Evolutionary conservation across 2,888 invertebrate genomes (phyloP).

Genomic region (Drosophila cognata): DNA sequence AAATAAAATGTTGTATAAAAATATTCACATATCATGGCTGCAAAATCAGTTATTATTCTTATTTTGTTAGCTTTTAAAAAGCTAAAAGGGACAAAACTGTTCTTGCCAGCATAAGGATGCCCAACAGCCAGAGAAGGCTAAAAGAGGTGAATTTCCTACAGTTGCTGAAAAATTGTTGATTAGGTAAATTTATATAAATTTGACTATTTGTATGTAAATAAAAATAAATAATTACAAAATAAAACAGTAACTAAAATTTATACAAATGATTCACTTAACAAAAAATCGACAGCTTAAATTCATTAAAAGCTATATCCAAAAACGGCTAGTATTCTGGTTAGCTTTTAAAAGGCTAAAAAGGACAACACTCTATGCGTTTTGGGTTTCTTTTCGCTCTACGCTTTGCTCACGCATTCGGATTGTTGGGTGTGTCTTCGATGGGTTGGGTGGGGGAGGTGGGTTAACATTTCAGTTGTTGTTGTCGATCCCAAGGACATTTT

Average conservation of each 20-base stretch:
- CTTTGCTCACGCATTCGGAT: constrained; percentile 65
- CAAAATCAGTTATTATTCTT: no score
- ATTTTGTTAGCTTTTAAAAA: no score
- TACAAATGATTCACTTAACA: neutral
- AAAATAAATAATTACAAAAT: no score
- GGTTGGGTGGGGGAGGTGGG: constrained; percentile 42
- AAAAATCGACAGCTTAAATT: neutral
- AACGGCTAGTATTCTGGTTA: neutral
- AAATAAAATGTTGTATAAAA: no score
- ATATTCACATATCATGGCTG: no score
- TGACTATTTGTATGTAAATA: no score
- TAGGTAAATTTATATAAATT: no score
- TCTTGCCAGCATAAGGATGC: no score
- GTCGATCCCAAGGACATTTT: constrained; percentile 63
- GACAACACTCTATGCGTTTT: constrained; percentile 38
- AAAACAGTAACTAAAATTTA: neutral
- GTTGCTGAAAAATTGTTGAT: neutral
- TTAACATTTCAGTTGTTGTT: constrained; percentile 14
- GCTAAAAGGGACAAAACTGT: no score
- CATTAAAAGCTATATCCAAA: neutral
- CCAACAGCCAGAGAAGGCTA: neutral
- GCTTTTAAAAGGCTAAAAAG: neutral
- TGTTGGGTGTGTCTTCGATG: constrained; percentile 56
- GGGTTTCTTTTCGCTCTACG: constrained; percentile 37
- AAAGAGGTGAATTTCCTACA: neutral